These are phyloP conservation scores for Campylomormyrus numenius DNA, from an alignment of 2,113 vertebrate genomes.

Conservation along the genomic window DNA sequence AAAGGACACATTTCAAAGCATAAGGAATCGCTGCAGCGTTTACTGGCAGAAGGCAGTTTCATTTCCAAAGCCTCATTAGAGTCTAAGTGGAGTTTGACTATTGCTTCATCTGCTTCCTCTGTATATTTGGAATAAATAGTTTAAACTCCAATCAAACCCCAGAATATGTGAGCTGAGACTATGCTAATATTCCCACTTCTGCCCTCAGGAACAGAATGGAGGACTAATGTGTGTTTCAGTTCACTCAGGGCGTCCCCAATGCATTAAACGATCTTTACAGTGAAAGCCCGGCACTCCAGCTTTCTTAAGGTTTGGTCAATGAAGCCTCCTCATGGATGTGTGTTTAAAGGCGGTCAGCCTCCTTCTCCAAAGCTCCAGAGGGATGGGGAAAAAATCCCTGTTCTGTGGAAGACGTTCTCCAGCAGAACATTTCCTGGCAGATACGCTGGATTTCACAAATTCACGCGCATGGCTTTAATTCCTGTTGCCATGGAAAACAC, in stretches of 20 bases:
- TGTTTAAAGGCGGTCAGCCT: not conserved
- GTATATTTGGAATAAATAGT: not conserved
- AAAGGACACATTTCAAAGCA: not conserved
- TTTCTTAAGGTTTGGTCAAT: not conserved
- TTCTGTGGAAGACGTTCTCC: not conserved
- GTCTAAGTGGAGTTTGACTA: constrained; percentile 23
- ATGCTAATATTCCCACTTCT: not conserved
- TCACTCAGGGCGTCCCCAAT: not conserved
- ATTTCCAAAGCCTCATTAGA: constrained; percentile 1
- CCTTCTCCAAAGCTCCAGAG: not conserved
- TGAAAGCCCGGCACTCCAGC: not conserved
- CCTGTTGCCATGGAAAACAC: not conserved
- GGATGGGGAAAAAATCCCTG: not conserved
- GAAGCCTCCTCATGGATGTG: not conserved
- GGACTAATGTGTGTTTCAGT: not conserved
- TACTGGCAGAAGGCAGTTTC: not conserved
- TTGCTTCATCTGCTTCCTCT: not conserved
- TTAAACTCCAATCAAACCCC: not conserved
- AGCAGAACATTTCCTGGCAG: not conserved
- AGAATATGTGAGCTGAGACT: not conserved
- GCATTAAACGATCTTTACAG: not conserved
- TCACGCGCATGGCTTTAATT: not conserved
- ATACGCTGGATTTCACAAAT: not conserved
- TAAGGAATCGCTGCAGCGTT: not conserved
- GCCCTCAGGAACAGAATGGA: not conserved